Conservation (phyloP, 2,113 vertebrate species). For the Delphinus delphis region DNA sequence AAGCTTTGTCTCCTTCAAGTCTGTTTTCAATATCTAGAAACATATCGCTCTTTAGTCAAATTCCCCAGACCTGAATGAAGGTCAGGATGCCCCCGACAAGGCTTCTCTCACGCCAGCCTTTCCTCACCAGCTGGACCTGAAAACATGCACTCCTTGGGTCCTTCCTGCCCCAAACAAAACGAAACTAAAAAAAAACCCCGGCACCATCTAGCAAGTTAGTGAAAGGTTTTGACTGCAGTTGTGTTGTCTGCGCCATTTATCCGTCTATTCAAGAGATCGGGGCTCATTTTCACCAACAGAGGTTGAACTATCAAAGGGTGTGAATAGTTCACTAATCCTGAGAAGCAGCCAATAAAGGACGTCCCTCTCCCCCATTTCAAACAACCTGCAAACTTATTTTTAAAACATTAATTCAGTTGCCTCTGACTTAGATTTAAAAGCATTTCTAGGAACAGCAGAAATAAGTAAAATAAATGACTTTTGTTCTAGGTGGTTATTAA, state of each 20-base stretch:
- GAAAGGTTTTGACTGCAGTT: neutral
- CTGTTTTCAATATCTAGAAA: conserved; percentile 7
- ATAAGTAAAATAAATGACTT: neutral
- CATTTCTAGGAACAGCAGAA: neutral
- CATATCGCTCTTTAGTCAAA: neutral
- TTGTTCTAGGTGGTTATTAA: neutral
- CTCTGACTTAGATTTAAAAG: conserved; percentile 24
- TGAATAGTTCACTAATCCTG: neutral
- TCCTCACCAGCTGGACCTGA: neutral
- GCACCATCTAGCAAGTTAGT: neutral
- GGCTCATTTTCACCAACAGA: neutral
- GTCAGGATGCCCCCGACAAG: neutral
- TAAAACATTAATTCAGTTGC: neutral
- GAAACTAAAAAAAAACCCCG: neutral
- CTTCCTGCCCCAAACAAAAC: no score
- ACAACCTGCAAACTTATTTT: neutral
- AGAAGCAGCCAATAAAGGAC: neutral
- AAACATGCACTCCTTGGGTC: neutral
- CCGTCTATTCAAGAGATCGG: neutral
- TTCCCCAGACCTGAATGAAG: neutral
- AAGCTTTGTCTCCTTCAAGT: neutral
- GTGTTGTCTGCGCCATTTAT: neutral
- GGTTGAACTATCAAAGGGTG: neutral
- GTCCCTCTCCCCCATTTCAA: neutral
- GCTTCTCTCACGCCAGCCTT: neutral